Evolutionary conservation across 2,113 vertebrate species (phyloP).

Genomic region (Rhipidura dahli): DNA sequence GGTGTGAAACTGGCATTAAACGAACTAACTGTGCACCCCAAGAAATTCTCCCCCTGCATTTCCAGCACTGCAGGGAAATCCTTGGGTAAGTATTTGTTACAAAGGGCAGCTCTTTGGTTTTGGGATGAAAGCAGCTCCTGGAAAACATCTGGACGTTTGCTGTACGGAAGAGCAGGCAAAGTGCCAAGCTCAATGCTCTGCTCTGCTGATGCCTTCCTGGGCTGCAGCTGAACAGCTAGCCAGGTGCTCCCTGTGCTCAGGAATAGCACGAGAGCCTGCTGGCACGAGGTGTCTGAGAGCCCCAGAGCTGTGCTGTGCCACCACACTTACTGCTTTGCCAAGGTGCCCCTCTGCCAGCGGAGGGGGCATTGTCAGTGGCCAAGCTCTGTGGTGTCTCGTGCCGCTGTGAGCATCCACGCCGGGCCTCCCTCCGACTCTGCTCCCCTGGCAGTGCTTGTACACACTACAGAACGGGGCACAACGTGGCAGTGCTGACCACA

Average conservation of each 20-base stretch:
- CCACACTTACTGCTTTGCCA: rapidly evolving
- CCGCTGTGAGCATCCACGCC: rapidly evolving
- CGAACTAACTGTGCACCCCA: background rate
- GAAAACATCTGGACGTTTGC: background rate
- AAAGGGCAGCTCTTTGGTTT: background rate
- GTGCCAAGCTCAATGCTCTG: rapidly evolving
- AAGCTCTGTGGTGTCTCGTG: rapidly evolving
- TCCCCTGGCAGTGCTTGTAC: too few species aligned
- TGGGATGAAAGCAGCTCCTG: background rate
- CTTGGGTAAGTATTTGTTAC: background rate
- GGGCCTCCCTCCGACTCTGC: background rate
- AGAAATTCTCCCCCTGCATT: background rate
- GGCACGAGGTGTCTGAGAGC: background rate
- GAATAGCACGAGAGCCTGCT: rapidly evolving
- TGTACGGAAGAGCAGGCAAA: background rate
- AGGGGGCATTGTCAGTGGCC: rapidly evolving
- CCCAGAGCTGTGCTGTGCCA: rapidly evolving
- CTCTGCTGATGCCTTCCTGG: rapidly evolving
- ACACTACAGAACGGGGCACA: background rate
- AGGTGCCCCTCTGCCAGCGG: rapidly evolving
- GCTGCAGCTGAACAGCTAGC: rapidly evolving
- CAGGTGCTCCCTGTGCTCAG: rapidly evolving
- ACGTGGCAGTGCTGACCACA: background rate
- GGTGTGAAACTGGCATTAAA: background rate
- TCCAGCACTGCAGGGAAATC: background rate